Percentiles rank a stretch among this genome's conserved stretches.
These are phyloP conservation scores for Sinocyclocheilus grahami DNA, from an alignment of 2,113 vertebrate genomes.

Conservation along the genomic window DNA sequence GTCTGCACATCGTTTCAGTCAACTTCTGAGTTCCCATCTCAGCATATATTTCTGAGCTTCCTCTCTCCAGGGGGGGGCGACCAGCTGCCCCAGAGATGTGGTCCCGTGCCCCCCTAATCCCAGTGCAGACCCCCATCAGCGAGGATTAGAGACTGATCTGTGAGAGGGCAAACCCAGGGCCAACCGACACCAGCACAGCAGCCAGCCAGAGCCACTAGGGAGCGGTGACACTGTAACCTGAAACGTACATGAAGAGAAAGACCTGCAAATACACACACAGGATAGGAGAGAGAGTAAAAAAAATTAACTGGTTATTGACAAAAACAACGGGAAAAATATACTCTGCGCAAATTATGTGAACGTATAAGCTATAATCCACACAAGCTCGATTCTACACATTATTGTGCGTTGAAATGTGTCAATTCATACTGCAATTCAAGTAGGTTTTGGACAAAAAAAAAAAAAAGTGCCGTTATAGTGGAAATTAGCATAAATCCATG, in stretches of 20 bases:
- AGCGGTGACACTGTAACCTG: slow-evolving; percentile 31
- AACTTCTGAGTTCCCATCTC: background rate
- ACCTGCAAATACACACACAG: slow-evolving; percentile 25
- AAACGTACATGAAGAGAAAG: slow-evolving; percentile 21
- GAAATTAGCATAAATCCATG: too few relatives aligned
- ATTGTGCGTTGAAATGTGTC: background rate
- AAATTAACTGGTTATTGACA: slow-evolving; percentile 11
- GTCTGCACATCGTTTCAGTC: background rate
- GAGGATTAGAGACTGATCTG: slow-evolving; percentile 55
- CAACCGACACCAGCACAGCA: slow-evolving; percentile 27
- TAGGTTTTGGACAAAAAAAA: too few relatives aligned
- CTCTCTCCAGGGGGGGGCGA: background rate
- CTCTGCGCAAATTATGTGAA: background rate
- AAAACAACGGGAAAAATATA: background rate
- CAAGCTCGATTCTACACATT: background rate
- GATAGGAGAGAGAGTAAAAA: background rate
- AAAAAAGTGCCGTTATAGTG: too few relatives aligned
- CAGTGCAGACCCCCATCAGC: slow-evolving; percentile 39
- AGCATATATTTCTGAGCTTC: slow-evolving; percentile 23
- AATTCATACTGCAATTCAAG: background rate
- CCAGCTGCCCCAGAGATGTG: slow-evolving; percentile 31
- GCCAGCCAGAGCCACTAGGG: slow-evolving; percentile 12
- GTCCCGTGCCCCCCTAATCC: slow-evolving; percentile 48
- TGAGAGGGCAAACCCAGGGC: slow-evolving; percentile 43
- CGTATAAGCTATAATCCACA: background rate